A percentile compares a stretch with the other conserved stretches of the same genome.
These are phyloP conservation scores for Holothuria scabra DNA, from an alignment of 53 echinoderm and acorn worm species.

Conservation along the genomic window DNA sequence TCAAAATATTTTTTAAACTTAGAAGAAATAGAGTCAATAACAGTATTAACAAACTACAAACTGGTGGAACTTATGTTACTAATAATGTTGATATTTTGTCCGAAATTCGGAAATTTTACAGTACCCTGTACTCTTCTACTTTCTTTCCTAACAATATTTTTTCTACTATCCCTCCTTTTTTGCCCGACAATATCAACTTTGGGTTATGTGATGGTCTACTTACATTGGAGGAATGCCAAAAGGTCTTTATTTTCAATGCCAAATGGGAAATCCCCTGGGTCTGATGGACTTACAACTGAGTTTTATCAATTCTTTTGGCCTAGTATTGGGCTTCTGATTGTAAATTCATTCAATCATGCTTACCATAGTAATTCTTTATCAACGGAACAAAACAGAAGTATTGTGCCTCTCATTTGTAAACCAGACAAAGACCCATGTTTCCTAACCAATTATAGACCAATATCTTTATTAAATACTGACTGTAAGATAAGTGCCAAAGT, in stretches of 20 bases:
- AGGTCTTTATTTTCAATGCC: constrained; percentile 50
- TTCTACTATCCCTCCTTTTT: constrained; percentile 6
- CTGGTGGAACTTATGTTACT: constrained; percentile 34
- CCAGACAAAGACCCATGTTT: constrained; percentile 43
- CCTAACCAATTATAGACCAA: constrained; percentile 63
- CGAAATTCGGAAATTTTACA: constrained; percentile 44
- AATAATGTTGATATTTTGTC: constrained; percentile 50
- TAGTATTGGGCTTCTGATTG: constrained; percentile 48
- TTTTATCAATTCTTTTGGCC: constrained; percentile 64
- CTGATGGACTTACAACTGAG: constrained; percentile 62
- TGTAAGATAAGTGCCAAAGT: too few species aligned
- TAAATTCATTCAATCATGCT: constrained; percentile 53
- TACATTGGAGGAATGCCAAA: constrained; percentile 43
- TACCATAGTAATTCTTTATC: constrained; percentile 47
- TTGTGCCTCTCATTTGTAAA: constrained; percentile 60
- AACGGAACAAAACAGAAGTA: constrained; percentile 45
- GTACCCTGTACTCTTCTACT: constrained; percentile 16
- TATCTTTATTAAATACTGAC: constrained; percentile 72
- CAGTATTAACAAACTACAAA: constrained; percentile 52
- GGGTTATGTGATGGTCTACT: constrained; percentile 29
- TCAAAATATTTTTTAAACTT: constrained; percentile 61
- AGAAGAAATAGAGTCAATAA: constrained; percentile 49
- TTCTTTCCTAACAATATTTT: neutral
- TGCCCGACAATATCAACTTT: neutral
- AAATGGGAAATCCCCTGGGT: constrained; percentile 63